Evolutionary conservation across 2,888 invertebrate species (phyloP).

Genomic region (Ophion costatus): DNA sequence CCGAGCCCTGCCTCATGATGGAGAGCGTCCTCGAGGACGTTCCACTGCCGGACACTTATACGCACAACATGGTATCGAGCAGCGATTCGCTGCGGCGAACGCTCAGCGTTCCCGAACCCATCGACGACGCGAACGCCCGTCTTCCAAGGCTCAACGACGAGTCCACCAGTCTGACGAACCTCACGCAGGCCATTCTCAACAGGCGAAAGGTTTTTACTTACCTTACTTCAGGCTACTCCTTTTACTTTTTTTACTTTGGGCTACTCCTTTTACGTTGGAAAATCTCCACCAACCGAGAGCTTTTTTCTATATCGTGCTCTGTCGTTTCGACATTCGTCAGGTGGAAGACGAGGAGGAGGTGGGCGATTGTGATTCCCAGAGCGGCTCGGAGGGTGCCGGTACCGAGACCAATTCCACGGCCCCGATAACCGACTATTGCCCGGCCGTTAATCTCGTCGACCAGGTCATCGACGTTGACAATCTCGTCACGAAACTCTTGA

Average conservation of each 20-base stretch:
- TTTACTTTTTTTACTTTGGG: too few relatives aligned
- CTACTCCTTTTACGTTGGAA: slow-evolving; percentile 2
- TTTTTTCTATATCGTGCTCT: not conserved
- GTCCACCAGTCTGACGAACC: slow-evolving; percentile 88
- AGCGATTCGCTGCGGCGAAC: slow-evolving; percentile 83
- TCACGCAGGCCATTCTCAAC: slow-evolving; percentile 91
- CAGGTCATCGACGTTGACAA: slow-evolving; percentile 91
- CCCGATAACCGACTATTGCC: slow-evolving; percentile 84
- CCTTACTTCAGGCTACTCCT: too few relatives aligned
- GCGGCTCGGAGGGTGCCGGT: slow-evolving; percentile 84
- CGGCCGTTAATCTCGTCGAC: slow-evolving; percentile 87
- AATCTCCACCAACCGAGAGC: not conserved
- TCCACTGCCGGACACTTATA: slow-evolving; percentile 87
- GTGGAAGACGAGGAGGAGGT: slow-evolving; percentile 82
- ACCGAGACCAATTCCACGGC: slow-evolving; percentile 70
- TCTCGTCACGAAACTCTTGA: slow-evolving; percentile 89
- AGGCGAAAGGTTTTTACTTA: slow-evolving; percentile 86
- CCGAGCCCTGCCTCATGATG: slow-evolving; percentile 92
- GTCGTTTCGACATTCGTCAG: slow-evolving; percentile 62
- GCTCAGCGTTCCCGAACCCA: slow-evolving; percentile 79
- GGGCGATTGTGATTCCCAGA: slow-evolving; percentile 79
- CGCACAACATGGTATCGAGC: slow-evolving; percentile 88
- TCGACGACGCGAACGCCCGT: slow-evolving; percentile 75
- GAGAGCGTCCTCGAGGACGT: slow-evolving; percentile 90
- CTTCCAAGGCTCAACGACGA: slow-evolving; percentile 84